These are phyloP conservation scores for Callimorpha dominula DNA, from an alignment of 2,888 invertebrate species.

Conservation along the genomic window DNA sequence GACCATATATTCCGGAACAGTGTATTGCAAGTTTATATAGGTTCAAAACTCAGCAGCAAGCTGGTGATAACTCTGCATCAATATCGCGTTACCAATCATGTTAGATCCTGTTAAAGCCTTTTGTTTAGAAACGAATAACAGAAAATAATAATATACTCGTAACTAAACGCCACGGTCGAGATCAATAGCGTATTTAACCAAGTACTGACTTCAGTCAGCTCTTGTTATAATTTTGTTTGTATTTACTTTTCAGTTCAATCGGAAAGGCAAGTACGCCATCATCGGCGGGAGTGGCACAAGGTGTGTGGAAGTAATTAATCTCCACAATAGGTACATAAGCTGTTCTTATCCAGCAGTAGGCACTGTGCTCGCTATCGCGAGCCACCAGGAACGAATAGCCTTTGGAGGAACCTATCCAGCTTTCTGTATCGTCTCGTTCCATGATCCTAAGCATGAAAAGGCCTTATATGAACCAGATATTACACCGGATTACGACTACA, in stretches of 20 bases:
- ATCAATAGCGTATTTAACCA: too few species aligned
- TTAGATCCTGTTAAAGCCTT: too few species aligned
- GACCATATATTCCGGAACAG: background rate
- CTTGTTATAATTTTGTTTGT: background rate
- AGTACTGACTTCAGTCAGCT: background rate
- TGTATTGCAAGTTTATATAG: background rate
- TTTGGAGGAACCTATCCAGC: slow-evolving; percentile 77
- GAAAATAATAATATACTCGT: too few species aligned
- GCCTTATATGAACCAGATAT: slow-evolving; percentile 52
- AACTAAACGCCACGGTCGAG: too few species aligned
- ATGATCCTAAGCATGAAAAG: slow-evolving; percentile 78
- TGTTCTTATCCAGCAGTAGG: slow-evolving; percentile 78
- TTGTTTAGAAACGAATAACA: too few species aligned
- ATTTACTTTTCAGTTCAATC: slow-evolving; percentile 70
- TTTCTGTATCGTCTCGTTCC: slow-evolving; percentile 75
- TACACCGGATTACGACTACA: slow-evolving; percentile 48
- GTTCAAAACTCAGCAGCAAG: background rate
- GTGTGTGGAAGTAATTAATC: slow-evolving; percentile 79
- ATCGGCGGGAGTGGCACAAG: slow-evolving; percentile 82
- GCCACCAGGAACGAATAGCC: slow-evolving; percentile 74
- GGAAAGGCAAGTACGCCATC: slow-evolving; percentile 81
- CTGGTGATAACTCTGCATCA: background rate
- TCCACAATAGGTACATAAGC: slow-evolving; percentile 78
- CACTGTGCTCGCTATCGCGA: slow-evolving; percentile 69
- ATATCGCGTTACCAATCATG: too few species aligned